These are phyloP conservation scores for Erebia aethiops DNA, from an alignment of 2,888 invertebrate genomes.

Conservation along the genomic window DNA sequence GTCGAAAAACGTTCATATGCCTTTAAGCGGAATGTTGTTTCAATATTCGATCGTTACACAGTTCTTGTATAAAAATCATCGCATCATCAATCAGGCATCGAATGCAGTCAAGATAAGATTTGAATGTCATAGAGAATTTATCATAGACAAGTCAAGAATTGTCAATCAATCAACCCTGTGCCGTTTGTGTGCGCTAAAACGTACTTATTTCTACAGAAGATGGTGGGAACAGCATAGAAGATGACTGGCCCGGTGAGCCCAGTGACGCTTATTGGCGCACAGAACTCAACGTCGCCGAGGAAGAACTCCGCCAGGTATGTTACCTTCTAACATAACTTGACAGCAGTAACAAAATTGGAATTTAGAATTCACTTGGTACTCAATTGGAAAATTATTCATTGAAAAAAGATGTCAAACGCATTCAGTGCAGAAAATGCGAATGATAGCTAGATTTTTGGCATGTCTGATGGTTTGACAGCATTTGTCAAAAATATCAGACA, in stretches of 20 bases:
- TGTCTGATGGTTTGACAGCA: too few relatives aligned
- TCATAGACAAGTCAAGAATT: too few relatives aligned
- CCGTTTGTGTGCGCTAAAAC: slow-evolving; percentile 1
- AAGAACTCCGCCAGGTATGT: slow-evolving; percentile 76
- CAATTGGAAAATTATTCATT: too few relatives aligned
- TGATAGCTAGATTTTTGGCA: not conserved
- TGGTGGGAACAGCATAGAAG: slow-evolving; percentile 71
- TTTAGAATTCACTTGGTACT: too few relatives aligned
- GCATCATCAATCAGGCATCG: too few relatives aligned
- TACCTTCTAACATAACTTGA: slow-evolving; percentile 5
- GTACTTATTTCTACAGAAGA: slow-evolving; percentile 48
- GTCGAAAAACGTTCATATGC: too few relatives aligned
- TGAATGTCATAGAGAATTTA: not conserved
- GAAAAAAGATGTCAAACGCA: not conserved
- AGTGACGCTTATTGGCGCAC: slow-evolving; percentile 80
- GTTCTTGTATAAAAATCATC: too few relatives aligned
- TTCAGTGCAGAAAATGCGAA: not conserved
- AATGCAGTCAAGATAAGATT: not conserved
- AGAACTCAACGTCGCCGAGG: slow-evolving; percentile 77
- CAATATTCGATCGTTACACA: too few relatives aligned
- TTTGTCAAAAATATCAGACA: too few relatives aligned
- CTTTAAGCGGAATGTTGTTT: too few relatives aligned
- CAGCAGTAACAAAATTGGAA: not conserved
- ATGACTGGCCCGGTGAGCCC: slow-evolving; percentile 81
- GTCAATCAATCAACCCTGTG: not conserved